phyloP scores from a whole-genome alignment of 1,140 invertebrate species.

The Drosophila willistoni region DNA sequence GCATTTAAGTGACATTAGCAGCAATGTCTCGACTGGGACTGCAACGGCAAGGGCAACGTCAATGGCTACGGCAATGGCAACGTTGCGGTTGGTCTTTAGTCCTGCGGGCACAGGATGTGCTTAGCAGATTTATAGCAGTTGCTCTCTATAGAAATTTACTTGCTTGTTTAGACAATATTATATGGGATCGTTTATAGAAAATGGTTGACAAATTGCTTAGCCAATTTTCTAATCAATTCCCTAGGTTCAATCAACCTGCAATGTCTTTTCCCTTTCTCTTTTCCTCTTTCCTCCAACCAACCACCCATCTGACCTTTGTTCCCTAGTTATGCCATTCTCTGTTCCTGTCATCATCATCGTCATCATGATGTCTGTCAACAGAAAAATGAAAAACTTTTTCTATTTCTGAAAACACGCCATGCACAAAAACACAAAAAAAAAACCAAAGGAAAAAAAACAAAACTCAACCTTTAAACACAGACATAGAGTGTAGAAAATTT shows the following conservation, averaged over 20 bases:
- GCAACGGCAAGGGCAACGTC: conserved; percentile 5
- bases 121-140: conserved; percentile 33
- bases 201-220: conserved; percentile 52
- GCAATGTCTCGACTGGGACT: conserved; percentile 53
- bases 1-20: conserved; percentile 72
- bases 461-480: conserved; percentile 19
- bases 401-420: conserved; percentile 70
- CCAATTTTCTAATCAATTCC: conserved; percentile 71
- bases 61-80: conserved; percentile 19
- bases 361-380: conserved; percentile 28
- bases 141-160: conserved; percentile 47
- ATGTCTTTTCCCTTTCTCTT: background rate
- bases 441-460: conserved; percentile 20
- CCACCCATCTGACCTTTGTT: background rate
- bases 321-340: conserved; percentile 1
- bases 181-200: conserved; percentile 50
- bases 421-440: conserved; percentile 35
- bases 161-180: conserved; percentile 62
- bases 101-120: conserved; percentile 34
- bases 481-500: background rate
- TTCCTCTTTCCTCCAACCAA: background rate
- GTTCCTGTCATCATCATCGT: conserved; percentile 1
- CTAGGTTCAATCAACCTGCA: conserved; percentile 54
- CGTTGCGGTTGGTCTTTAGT: conserved; percentile 62
- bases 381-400: conserved; percentile 61